A percentile compares a stretch with the other conserved stretches of the same genome.
phyloP scores from a whole-genome alignment of 2,888 invertebrate species.

The Cyaniris semiargus region DNA sequence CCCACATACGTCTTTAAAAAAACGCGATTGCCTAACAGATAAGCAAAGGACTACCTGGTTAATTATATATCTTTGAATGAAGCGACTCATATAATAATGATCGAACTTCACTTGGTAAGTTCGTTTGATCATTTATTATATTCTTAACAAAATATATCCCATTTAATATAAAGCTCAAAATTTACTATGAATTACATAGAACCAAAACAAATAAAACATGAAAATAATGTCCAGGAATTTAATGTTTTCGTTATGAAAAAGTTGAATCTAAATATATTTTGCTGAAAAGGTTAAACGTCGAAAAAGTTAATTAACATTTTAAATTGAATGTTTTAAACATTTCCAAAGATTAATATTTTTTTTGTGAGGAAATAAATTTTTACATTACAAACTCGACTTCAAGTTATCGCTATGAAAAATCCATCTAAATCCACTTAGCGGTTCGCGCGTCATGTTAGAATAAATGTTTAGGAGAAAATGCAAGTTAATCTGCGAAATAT shows the following conservation, averaged over 20 bases:
- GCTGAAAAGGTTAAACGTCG: neutral
- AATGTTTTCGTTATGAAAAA: neutral
- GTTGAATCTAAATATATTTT: neutral
- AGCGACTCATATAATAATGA: no score
- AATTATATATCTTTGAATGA: no score
- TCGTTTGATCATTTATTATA: no score
- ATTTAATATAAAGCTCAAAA: neutral
- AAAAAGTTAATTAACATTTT: neutral
- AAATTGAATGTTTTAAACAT: neutral
- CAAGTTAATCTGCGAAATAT: slow-evolving; percentile 24
- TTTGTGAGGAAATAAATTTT: slow-evolving; percentile 25
- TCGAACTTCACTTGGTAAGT: no score
- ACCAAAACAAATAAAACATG: neutral
- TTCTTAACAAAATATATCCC: neutral
- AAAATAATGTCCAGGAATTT: neutral
- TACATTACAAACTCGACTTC: slow-evolving; percentile 27
- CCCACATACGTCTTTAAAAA: no score
- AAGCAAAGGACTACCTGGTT: no score
- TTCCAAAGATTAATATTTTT: slow-evolving; percentile 21
- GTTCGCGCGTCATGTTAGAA: slow-evolving; percentile 31
- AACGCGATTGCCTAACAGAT: no score
- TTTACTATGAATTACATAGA: neutral
- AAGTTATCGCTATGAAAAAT: slow-evolving; percentile 29
- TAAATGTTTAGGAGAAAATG: slow-evolving; percentile 31
- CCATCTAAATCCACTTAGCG: slow-evolving; percentile 31